Evolutionary conservation across 2,113 vertebrate genomes (phyloP).

Genomic region (Cynoglossus semilaevis): DNA sequence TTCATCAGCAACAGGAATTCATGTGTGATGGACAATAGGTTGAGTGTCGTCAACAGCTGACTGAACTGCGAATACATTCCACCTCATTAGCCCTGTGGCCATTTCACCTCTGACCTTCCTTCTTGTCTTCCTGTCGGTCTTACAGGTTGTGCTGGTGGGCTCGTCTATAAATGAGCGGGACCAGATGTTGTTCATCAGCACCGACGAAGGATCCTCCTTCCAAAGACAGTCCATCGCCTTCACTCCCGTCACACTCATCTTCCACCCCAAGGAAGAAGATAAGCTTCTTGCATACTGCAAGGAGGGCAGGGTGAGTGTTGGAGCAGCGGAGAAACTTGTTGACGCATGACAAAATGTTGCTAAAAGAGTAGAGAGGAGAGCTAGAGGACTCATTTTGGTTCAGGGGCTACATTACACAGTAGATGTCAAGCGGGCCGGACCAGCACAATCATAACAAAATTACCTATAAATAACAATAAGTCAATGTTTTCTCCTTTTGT

Average conservation of each 20-base stretch:
- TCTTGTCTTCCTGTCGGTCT: conserved; percentile 20
- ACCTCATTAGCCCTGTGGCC: background rate
- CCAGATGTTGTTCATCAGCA: conserved; percentile 92
- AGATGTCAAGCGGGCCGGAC: too few relatives aligned
- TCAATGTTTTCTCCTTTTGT: too few relatives aligned
- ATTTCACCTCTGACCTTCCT: conserved; percentile 30
- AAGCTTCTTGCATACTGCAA: conserved; percentile 91
- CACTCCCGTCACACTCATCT: conserved; percentile 86
- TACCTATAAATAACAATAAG: too few relatives aligned
- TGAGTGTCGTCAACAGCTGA: conserved; percentile 8
- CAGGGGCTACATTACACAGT: too few relatives aligned
- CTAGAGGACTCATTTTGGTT: background rate
- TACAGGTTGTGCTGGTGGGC: conserved; percentile 91
- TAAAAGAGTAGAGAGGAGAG: background rate
- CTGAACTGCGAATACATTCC: background rate
- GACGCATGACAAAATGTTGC: background rate
- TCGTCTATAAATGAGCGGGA: conserved; percentile 88
- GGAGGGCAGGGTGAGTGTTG: conserved; percentile 83
- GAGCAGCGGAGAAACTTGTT: background rate
- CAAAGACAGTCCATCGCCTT: conserved; percentile 86
- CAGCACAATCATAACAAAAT: too few relatives aligned
- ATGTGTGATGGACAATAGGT: background rate
- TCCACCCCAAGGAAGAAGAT: conserved; percentile 94
- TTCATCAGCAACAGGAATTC: conserved; percentile 4
- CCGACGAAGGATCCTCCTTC: conserved; percentile 90